Evolutionary conservation across 2,888 invertebrate genomes (phyloP), one percentile per base, ranked within the genome.

Genomic region (Apocheima hispidaria): DNA sequence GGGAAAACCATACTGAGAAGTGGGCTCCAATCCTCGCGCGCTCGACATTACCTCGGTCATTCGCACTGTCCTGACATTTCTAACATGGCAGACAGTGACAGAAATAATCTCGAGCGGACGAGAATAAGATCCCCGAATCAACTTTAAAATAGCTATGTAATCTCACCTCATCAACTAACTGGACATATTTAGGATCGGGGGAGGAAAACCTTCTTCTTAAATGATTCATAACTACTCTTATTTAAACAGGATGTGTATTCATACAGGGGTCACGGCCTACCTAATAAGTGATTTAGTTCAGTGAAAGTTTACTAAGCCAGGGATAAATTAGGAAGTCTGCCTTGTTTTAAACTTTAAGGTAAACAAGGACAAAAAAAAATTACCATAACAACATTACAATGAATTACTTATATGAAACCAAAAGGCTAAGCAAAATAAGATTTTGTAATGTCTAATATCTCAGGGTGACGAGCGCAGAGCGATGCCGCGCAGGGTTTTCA

Each of bases 121-220:
- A 30, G 30, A 12, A 30, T 6, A 28, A 28, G 28, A 3, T 12
- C 2, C 2, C 2, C 9, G 4, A 36, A 9, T 7, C 55, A 61
- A 50, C 16, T 21, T 12, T 23, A 23, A 41, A 33, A 43, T 4
- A 46, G 4, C 48, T 14, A 14, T 16, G 5, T 18, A n/a, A 33
- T 4, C 50, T 26, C 56, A 80, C 81, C 80, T 84, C 82, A 57
- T 86, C 81, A 26, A 72, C 68, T 53, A 86, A 74, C 35, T 74
- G 78, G 26, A 74, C 77, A 77, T 86, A 87, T 76, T 71, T 73
- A 30, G 81, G 82, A 54, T 86, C 83, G 0, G 80, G 79, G 59
- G 74, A 75, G 26, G 82, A 82, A 63, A 81, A 82, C 60, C 77
- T 76, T 62, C 79, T 71, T 55, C 72, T 72, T 33, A 84, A 74